Evolutionary conservation across 23 tunicate genomes (phyloP), one percentile per base, ranked within the genome.

Genomic region (Trididemnum nubilum): DNA sequence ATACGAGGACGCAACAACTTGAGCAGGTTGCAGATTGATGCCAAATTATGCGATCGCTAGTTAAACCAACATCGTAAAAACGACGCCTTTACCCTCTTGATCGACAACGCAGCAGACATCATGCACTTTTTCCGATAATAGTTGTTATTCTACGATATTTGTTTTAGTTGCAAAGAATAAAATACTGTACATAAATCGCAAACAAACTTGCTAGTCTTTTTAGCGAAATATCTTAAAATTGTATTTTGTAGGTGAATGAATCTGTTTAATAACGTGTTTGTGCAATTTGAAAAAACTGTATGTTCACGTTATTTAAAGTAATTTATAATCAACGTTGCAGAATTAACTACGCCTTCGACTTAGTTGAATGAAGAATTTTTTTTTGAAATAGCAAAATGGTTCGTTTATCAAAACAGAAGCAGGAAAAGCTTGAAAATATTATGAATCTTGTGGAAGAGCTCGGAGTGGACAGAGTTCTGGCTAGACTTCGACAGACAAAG

Each of bases 361-460:
- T 7, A 15, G 54, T 44, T 15, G 12, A 44, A 7, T 44, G 9
- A 7, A 15, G 15, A 44, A 44, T 44, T 7, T 7, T 9, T 7
- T 7, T 9, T 44, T 44, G 54, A 15, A 44, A 61, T 26, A 24
- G 33, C 37, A 67, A 32, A 33, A 90, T 90, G 96, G 88, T 85
- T 39, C 96, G 96, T 2, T 64, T 90, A 51, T 84, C 96, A 12
- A 90, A 85, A 37, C 87, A 83, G 73, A 90, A 90, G 51, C 96
- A 84, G 83, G 96, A 90, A 25, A 90, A 85, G 72, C 72, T 90
- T 72, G 96, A 90, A 52, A 71, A 75, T 33, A 90, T 90, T 54
- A 90, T 90, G 96, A 85, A 80, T 40, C 51, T 90, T 71, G 96
- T 90, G 39, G 89, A 90, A 58, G 83, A 90, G 34, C 69, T 90